Percentiles rank a stretch among this genome's conserved stretches.
Evolutionary conservation across 2,113 vertebrate species (phyloP).

Genomic region (Onychorhynchus coronatus): DNA sequence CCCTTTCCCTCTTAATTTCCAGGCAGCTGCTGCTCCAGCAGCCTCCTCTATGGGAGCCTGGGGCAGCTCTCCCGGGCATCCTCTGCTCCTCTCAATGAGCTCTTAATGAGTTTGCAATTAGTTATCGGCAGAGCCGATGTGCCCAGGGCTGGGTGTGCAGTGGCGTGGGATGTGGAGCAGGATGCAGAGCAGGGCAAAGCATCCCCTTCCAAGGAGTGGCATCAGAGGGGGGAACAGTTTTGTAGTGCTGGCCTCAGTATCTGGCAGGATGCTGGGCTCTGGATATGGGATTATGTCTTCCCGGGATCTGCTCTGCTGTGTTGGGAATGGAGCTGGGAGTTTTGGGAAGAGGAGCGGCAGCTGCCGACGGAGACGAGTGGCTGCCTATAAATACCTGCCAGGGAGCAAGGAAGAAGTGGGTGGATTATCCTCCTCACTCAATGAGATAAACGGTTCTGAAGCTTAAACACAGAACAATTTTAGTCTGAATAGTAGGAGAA

Average conservation of each 20-base stretch:
- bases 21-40: not conserved
- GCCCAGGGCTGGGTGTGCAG: not conserved
- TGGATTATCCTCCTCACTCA: constrained; percentile 63
- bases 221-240: not conserved
- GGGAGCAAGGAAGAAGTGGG: constrained; percentile 62
- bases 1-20: not conserved
- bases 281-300: not conserved
- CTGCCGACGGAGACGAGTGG: constrained; percentile 4
- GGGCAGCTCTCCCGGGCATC: not conserved
- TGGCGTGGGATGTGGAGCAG: not conserved
- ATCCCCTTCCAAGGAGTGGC: not conserved
- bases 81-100: constrained; percentile 28
- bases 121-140: not conserved
- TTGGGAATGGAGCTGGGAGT: not conserved
- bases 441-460: constrained; percentile 65
- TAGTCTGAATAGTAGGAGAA: constrained; percentile 62
- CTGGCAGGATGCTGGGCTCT: not conserved
- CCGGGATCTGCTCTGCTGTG: not conserved
- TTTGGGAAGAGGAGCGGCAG: not conserved
- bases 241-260: not conserved
- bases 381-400: constrained; percentile 68
- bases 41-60: not conserved
- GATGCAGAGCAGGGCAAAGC: not conserved
- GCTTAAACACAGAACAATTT: constrained; percentile 60
- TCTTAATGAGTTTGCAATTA: constrained; percentile 58